Percentiles rank a stretch among this genome's conserved stretches.
phyloP scores from a whole-genome alignment of 2,113 vertebrate genomes.

The Bambusicola thoracicus region DNA sequence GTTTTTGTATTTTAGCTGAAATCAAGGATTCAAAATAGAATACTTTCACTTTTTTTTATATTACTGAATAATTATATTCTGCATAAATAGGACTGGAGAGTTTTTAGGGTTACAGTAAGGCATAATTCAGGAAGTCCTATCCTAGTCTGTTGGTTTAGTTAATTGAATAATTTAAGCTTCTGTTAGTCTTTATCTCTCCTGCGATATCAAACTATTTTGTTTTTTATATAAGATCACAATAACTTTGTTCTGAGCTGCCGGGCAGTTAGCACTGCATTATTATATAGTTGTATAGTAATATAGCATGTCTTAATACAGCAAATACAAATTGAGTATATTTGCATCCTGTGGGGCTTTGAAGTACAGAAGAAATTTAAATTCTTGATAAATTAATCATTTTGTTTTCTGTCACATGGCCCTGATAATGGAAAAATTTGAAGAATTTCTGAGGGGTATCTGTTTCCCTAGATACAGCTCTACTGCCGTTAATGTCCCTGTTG shows the following conservation, averaged over 20 bases:
- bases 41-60: conserved; percentile 14
- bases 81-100: not conserved
- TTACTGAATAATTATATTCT: conserved; percentile 8
- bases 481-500: not conserved
- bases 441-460: not conserved
- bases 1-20: conserved; percentile 30
- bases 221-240: not conserved
- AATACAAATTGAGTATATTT: not conserved
- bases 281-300: not conserved
- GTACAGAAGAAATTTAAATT: not conserved
- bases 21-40: conserved; percentile 4
- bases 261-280: not conserved
- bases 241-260: not conserved
- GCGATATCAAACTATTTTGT: not conserved
- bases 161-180: not conserved
- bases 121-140: not conserved
- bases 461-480: not conserved
- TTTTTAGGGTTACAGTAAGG: not conserved
- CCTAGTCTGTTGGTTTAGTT: not conserved
- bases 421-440: not conserved
- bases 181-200: not conserved
- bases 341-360: not conserved
- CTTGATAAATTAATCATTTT: not conserved
- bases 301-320: not conserved
- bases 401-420: not conserved